Evolutionary conservation across 2,797 vertebrate genomes (phyloP).

Genomic region (Melanotaenia nigrans): DNA sequence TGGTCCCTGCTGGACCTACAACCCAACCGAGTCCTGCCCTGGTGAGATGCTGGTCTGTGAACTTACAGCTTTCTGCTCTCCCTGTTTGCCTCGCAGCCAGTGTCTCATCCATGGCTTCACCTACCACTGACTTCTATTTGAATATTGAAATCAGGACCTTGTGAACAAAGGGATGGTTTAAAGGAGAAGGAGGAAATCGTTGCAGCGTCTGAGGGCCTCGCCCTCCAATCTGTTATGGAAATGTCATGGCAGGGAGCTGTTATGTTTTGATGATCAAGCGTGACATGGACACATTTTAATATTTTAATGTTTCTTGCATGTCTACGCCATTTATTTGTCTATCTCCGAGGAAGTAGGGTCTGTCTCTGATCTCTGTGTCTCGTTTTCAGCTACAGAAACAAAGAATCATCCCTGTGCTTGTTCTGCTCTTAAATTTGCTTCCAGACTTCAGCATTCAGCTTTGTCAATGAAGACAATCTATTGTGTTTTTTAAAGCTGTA

Average conservation of each 20-base stretch:
- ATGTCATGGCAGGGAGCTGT: constrained; percentile 62
- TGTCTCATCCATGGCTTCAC: constrained; percentile 17
- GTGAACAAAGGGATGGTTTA: constrained; percentile 68
- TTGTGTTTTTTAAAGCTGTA: background rate
- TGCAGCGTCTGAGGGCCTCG: constrained; percentile 31
- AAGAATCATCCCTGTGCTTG: background rate
- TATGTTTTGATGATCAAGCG: constrained; percentile 64
- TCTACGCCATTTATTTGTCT: constrained; percentile 54
- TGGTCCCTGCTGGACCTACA: too few relatives aligned
- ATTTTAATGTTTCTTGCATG: constrained; percentile 43
- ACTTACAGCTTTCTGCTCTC: constrained; percentile 6
- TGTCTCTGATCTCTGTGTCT: constrained; percentile 35
- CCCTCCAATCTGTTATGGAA: constrained; percentile 75
- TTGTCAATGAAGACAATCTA: background rate
- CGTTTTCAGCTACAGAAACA: constrained; percentile 31
- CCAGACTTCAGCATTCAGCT: constrained; percentile 7
- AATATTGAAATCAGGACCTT: constrained; percentile 77
- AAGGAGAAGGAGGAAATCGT: constrained; percentile 56
- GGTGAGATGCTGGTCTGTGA: background rate
- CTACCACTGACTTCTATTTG: constrained; percentile 65
- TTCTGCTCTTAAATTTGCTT: background rate
- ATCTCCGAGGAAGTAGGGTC: constrained; percentile 50
- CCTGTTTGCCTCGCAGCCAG: constrained; percentile 32
- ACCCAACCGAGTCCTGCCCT: background rate
- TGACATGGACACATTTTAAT: constrained; percentile 59